Conservation (phyloP, 2,888 invertebrate species). For the Acrocera orbiculus region DNA sequence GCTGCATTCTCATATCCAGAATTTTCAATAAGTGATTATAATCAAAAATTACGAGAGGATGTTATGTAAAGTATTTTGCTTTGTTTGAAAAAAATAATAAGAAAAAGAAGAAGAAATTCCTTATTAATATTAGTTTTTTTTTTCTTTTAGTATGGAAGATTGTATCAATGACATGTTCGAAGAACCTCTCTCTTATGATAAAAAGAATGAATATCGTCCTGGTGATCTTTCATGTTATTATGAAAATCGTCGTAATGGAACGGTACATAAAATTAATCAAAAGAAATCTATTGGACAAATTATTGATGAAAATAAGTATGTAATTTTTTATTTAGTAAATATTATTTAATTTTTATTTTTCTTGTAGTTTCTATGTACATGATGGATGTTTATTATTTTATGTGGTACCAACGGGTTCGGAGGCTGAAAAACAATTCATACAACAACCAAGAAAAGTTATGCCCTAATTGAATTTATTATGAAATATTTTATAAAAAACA, state of each 20-base stretch:
- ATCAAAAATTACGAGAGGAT: slow-evolving; percentile 63
- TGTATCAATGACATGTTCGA: slow-evolving; percentile 49
- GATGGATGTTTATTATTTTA: slow-evolving; percentile 27
- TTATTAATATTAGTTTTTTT: slow-evolving; percentile 6
- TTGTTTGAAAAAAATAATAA: not conserved
- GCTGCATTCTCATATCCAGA: slow-evolving; percentile 80
- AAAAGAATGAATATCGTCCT: slow-evolving; percentile 41
- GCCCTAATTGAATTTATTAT: slow-evolving; percentile 12
- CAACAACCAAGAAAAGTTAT: slow-evolving; percentile 19
- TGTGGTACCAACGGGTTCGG: slow-evolving; percentile 22
- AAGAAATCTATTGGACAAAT: slow-evolving; percentile 40
- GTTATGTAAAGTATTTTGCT: slow-evolving; percentile 30
- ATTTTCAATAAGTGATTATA: slow-evolving; percentile 68
- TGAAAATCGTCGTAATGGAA: slow-evolving; percentile 44
- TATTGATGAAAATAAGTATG: slow-evolving; percentile 33
- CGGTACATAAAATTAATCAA: slow-evolving; percentile 39
- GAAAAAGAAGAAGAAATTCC: not conserved
- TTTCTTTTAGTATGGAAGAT: slow-evolving; percentile 35
- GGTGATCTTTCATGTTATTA: slow-evolving; percentile 51
- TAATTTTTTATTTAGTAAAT: not conserved
- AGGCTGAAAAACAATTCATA: slow-evolving; percentile 24
- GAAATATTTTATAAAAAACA: not conserved
- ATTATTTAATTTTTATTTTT: not conserved
- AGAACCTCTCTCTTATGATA: slow-evolving; percentile 56
- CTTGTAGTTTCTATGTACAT: slow-evolving; percentile 22